Conservation (phyloP, 1,140 invertebrate genomes). For the Arctopsyche grandis region DNA sequence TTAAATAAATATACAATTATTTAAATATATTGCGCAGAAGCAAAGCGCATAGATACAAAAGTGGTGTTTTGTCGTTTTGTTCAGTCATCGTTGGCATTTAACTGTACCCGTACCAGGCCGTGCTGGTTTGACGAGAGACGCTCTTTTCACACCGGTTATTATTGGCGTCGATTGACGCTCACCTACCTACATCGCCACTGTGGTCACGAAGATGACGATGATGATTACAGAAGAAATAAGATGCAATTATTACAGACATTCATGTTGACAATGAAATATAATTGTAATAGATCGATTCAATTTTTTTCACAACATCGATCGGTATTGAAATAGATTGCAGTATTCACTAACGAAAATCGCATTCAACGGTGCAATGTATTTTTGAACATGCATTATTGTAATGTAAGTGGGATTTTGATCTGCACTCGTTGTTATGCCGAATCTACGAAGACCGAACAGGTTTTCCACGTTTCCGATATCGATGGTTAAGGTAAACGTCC, state of each 20-base stretch:
- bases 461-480: conserved; percentile 16
- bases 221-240: neutral
- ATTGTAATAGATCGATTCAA: neutral
- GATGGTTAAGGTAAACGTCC: conserved; percentile 22
- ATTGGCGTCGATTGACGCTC: conserved; percentile 16
- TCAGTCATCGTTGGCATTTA: conserved; percentile 19
- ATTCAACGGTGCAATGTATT: no score
- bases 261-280: neutral
- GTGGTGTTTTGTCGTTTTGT: conserved; percentile 11
- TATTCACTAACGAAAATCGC: no score
- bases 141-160: conserved; percentile 33
- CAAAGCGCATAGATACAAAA: neutral
- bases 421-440: neutral
- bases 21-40: neutral
- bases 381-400: neutral
- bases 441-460: conserved; percentile 5
- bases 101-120: conserved; percentile 34
- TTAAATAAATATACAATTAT: neutral
- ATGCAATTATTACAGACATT: neutral
- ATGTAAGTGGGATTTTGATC: neutral
- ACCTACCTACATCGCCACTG: neutral
- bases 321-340: neutral
- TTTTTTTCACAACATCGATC: neutral
- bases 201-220: neutral
- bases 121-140: conserved; percentile 35